Evolutionary conservation across 2,797 vertebrate genomes (phyloP).

Genomic region (Tragelaphus eurycerus): DNA sequence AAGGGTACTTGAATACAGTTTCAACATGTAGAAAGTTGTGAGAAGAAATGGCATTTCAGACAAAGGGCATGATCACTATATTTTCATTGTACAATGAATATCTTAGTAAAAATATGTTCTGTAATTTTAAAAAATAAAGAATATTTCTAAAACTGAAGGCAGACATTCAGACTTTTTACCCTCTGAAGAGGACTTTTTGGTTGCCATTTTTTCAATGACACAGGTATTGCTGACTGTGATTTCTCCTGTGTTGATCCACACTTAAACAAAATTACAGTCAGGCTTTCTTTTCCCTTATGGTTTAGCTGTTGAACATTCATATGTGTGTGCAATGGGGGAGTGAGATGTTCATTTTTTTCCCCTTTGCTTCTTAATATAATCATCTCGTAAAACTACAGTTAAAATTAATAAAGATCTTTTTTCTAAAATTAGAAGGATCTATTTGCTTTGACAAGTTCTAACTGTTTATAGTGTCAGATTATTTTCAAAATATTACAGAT

Average conservation of each 20-base stretch:
- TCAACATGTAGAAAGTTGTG: background rate
- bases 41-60: background rate
- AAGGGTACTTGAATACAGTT: background rate
- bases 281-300: background rate
- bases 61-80: background rate
- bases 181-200: background rate
- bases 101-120: background rate
- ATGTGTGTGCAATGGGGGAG: background rate
- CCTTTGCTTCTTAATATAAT: constrained; percentile 58
- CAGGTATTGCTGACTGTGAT: background rate
- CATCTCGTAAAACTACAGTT: constrained; percentile 52
- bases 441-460: constrained; percentile 79
- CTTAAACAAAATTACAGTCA: background rate
- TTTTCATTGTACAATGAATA: background rate
- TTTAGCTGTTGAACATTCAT: background rate
- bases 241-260: background rate
- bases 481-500: constrained; percentile 80
- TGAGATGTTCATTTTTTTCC: background rate
- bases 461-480: constrained; percentile 75
- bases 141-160: background rate
- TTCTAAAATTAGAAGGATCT: constrained; percentile 74
- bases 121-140: background rate
- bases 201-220: background rate
- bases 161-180: background rate
- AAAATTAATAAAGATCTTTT: constrained; percentile 78